These are phyloP conservation scores for Plectrocnemia conspersa DNA, from an alignment of 1,140 invertebrate species.

Conservation along the genomic window DNA sequence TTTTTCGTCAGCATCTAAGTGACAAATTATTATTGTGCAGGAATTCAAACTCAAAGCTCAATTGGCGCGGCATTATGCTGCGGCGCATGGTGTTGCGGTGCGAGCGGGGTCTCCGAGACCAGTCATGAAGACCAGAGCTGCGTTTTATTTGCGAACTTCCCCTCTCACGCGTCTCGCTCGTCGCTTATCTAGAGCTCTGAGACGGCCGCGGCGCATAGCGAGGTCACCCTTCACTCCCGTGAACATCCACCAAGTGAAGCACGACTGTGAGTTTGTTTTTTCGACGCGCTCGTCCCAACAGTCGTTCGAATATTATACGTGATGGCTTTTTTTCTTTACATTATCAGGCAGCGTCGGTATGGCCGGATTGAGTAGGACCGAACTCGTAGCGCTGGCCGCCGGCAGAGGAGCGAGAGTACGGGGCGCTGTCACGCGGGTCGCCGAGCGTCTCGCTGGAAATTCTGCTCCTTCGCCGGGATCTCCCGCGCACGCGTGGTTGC, in stretches of 20 bases:
- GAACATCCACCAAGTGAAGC: conserved; percentile 78
- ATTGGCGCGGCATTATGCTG: conserved; percentile 85
- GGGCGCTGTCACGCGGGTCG: conserved; percentile 72
- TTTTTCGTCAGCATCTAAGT: conserved; percentile 38
- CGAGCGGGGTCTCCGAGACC: conserved; percentile 76
- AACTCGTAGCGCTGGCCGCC: conserved; percentile 57
- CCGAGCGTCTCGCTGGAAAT: conserved; percentile 65
- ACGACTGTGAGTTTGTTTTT: conserved; percentile 65
- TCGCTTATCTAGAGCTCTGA: conserved; percentile 74
- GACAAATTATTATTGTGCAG: conserved; percentile 40
- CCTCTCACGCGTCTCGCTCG: conserved; percentile 83
- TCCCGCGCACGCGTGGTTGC: conserved; percentile 71
- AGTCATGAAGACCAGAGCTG: conserved; percentile 94
- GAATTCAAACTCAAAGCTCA: conserved; percentile 92
- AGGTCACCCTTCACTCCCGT: conserved; percentile 82
- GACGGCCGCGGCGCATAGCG: conserved; percentile 79
- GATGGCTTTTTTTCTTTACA: background rate
- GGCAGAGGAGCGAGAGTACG: conserved; percentile 51
- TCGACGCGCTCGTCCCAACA: no score
- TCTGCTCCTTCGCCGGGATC: conserved; percentile 54
- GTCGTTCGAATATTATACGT: background rate
- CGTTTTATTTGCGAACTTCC: conserved; percentile 89
- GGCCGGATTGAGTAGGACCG: conserved; percentile 55
- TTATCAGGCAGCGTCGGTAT: conserved; percentile 56
- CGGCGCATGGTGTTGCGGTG: conserved; percentile 74